Evolutionary conservation across 2,888 invertebrate genomes (phyloP).

Genomic region (Allygus modestus): DNA sequence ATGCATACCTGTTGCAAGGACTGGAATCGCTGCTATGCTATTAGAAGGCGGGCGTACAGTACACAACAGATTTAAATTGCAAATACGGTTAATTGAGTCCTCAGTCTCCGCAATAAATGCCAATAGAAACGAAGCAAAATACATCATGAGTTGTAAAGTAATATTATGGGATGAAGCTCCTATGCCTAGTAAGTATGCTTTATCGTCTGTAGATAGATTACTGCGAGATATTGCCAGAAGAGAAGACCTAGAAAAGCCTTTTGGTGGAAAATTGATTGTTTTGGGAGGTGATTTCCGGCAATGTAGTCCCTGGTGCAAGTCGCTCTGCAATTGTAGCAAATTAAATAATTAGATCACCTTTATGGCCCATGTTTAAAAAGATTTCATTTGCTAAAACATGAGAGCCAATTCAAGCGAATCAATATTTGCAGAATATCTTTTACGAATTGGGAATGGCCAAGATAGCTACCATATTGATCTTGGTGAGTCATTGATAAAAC

Average conservation of each 20-base stretch:
- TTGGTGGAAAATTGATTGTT: constrained; percentile 16
- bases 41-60: neutral
- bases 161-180: constrained; percentile 16
- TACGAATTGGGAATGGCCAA: neutral
- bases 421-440: neutral
- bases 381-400: neutral
- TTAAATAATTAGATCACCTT: constrained; percentile 18
- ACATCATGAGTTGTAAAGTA: neutral
- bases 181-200: constrained; percentile 16
- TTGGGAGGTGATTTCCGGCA: constrained; percentile 16
- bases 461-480: neutral
- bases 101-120: neutral
- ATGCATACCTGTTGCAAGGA: constrained; percentile 33
- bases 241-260: constrained; percentile 20
- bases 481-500: constrained; percentile 6
- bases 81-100: neutral
- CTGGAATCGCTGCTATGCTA: constrained; percentile 25
- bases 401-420: neutral
- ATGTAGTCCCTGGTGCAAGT: constrained; percentile 24
- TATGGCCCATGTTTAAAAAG: constrained; percentile 9
- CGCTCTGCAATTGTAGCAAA: neutral
- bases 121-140: neutral
- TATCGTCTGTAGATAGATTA: constrained; percentile 15
- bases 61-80: constrained; percentile 14
- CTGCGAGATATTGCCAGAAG: constrained; percentile 11